phyloP scores from a whole-genome alignment of 2,888 invertebrate genomes.

The Mylabris sibirica region DNA sequence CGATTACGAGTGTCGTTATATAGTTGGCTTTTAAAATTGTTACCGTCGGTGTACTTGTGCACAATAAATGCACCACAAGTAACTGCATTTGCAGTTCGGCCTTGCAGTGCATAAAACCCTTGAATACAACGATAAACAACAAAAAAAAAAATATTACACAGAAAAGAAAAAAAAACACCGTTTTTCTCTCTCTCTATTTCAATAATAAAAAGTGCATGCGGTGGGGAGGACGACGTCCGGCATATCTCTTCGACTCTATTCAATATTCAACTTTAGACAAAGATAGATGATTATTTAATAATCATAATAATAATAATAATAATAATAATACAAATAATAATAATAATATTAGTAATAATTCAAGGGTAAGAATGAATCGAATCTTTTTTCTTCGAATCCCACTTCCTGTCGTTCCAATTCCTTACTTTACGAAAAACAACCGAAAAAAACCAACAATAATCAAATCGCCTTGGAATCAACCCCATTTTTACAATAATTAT shows the following conservation, averaged over 20 bases:
- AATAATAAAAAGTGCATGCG: neutral
- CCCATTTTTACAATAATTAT: no score
- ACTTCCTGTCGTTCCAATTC: neutral
- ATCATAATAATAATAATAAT: neutral
- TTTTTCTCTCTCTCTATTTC: slow-evolving; percentile 48
- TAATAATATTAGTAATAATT: slow-evolving; percentile 33
- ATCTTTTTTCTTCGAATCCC: neutral
- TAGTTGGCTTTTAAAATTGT: slow-evolving; percentile 36
- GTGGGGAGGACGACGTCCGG: neutral
- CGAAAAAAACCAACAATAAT: neutral
- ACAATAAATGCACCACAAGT: slow-evolving; percentile 44
- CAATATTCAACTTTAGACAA: neutral
- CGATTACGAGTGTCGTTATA: slow-evolving; percentile 14
- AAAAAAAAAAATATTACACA: no score
- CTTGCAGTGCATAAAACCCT: slow-evolving; percentile 58
- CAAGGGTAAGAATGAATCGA: slow-evolving; percentile 51
- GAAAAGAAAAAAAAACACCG: slow-evolving; percentile 44
- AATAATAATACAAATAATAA: slow-evolving; percentile 51
- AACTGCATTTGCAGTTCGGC: slow-evolving; percentile 53
- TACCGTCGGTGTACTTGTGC: slow-evolving; percentile 26
- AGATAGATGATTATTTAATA: neutral
- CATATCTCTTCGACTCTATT: neutral
- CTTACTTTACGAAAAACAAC: neutral
- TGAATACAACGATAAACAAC: slow-evolving; percentile 45
- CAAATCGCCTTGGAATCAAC: neutral